Conservation (phyloP, 2,888 invertebrate genomes). For the Bellardia pandia region DNA sequence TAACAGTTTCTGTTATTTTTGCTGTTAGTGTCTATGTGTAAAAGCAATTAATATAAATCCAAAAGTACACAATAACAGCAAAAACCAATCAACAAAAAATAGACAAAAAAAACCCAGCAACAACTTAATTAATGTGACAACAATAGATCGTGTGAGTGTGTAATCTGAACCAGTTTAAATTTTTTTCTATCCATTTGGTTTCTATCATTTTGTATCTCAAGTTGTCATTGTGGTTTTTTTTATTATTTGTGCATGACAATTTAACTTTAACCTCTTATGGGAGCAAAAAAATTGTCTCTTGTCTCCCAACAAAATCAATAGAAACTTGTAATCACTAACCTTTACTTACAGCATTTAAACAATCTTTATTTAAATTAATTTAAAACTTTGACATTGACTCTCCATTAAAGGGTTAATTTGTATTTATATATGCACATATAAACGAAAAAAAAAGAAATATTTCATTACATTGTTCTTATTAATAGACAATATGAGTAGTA, state of each 20-base stretch:
- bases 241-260: slow-evolving; percentile 24
- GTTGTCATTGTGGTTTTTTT: slow-evolving; percentile 38
- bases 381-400: too few relatives aligned
- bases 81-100: slow-evolving; percentile 16
- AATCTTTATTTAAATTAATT: too few relatives aligned
- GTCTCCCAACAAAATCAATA: too few relatives aligned
- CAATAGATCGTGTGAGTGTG: slow-evolving; percentile 36
- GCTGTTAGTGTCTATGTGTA: slow-evolving; percentile 44
- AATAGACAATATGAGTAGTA: slow-evolving; percentile 10
- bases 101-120: slow-evolving; percentile 38
- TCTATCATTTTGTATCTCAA: slow-evolving; percentile 40
- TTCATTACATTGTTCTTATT: slow-evolving; percentile 17
- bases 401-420: slow-evolving; percentile 1
- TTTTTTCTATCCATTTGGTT: slow-evolving; percentile 48
- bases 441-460: too few relatives aligned
- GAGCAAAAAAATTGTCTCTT: too few relatives aligned
- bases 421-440: not conserved
- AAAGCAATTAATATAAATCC: slow-evolving; percentile 26
- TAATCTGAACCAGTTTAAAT: slow-evolving; percentile 64
- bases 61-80: slow-evolving; percentile 7
- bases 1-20: slow-evolving; percentile 55
- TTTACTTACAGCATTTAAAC: too few relatives aligned
- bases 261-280: slow-evolving; percentile 5
- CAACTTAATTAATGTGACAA: slow-evolving; percentile 69
- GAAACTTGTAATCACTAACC: too few relatives aligned